Evolutionary conservation across 2,113 vertebrate species (phyloP).

Genomic region (Henicopernis longicauda): DNA sequence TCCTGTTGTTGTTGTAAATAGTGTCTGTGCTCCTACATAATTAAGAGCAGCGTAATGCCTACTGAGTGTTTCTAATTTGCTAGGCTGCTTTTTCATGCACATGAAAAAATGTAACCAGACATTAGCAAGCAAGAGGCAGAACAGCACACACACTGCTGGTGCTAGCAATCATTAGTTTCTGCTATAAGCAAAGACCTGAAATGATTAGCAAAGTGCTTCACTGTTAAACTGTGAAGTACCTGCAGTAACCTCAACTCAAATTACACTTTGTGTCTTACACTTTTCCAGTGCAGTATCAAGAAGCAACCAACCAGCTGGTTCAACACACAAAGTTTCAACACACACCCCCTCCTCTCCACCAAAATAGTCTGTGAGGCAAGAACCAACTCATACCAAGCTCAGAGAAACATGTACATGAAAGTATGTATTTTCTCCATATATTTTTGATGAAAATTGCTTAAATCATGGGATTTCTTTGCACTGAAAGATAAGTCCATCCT

Average conservation of each 20-base stretch:
- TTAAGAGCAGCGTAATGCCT: slow-evolving; percentile 2
- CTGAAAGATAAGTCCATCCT: neutral
- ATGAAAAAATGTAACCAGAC: neutral
- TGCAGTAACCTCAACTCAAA: neutral
- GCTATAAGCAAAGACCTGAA: neutral
- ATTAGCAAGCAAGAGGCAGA: neutral
- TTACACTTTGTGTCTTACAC: neutral
- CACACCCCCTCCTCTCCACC: neutral
- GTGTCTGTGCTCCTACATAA: neutral
- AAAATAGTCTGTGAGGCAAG: neutral
- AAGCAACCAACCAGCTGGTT: neutral
- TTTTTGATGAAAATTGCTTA: neutral
- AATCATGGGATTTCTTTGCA: neutral
- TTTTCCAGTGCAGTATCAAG: neutral
- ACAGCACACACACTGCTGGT: neutral
- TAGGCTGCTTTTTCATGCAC: neutral
- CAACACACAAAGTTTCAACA: neutral
- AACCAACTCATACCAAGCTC: neutral
- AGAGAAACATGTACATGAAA: neutral
- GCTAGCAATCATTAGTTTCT: neutral
- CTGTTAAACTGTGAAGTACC: neutral
- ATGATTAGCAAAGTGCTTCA: neutral
- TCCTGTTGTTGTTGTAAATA: slow-evolving; percentile 10
- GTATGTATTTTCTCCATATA: neutral
- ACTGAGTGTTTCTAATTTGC: neutral